These are phyloP conservation scores for Carpatolechia fugitivella DNA, from an alignment of 2,888 invertebrate species.

Conservation along the genomic window DNA sequence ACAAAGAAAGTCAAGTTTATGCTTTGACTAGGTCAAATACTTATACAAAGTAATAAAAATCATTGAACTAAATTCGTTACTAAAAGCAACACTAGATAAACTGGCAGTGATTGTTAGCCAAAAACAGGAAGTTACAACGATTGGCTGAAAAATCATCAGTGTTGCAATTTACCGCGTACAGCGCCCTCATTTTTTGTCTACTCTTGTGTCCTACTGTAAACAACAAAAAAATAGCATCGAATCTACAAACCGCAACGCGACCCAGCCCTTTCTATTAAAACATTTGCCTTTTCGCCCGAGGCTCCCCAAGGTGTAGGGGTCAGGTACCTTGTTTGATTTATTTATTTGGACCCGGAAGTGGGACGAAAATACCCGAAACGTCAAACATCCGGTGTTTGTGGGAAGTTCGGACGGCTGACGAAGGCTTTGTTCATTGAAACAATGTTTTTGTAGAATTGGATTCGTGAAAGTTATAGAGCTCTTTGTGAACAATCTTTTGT, in stretches of 20 bases:
- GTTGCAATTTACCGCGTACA: no score
- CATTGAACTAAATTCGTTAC: no score
- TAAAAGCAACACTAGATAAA: no score
- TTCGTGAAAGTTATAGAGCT: not conserved
- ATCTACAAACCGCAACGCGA: not conserved
- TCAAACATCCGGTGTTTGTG: conserved; percentile 10
- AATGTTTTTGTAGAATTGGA: not conserved
- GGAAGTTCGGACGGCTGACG: not conserved
- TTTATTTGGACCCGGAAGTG: conserved; percentile 10
- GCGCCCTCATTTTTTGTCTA: no score
- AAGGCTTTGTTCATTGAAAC: not conserved
- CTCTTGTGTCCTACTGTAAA: no score
- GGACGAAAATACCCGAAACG: conserved; percentile 9
- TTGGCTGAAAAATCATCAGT: no score
- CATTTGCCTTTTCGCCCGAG: conserved; percentile 1
- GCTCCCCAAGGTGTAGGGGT: conserved; percentile 4
- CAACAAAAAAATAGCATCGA: not conserved
- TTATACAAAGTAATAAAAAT: no score
- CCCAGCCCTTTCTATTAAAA: not conserved
- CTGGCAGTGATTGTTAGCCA: no score
- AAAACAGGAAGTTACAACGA: no score
- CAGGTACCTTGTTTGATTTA: conserved; percentile 13
- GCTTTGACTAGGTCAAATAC: no score
- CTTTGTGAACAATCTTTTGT: not conserved
- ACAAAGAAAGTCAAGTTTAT: no score